These are phyloP conservation scores for Arge pagana DNA, from an alignment of 2,888 invertebrate species.

Conservation along the genomic window DNA sequence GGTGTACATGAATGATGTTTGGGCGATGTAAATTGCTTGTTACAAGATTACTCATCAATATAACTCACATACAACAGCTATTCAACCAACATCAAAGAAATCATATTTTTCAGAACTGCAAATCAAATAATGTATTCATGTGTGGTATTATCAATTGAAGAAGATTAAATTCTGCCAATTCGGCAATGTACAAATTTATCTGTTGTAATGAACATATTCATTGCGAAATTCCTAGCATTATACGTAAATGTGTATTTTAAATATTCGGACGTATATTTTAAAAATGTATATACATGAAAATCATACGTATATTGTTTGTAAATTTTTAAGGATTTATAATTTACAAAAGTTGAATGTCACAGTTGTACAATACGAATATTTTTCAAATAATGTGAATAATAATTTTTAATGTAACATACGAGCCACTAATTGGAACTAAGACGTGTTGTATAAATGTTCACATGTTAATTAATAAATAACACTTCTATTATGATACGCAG, in stretches of 20 bases:
- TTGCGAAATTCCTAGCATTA: not conserved
- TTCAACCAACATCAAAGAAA: not conserved
- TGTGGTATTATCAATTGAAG: not conserved
- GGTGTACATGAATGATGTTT: constrained; percentile 4
- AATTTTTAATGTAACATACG: too few relatives aligned
- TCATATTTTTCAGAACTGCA: constrained; percentile 3
- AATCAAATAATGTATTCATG: constrained; percentile 8
- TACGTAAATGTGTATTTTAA: constrained; percentile 3
- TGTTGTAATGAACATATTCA: constrained; percentile 4
- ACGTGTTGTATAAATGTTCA: too few relatives aligned
- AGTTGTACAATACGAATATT: too few relatives aligned
- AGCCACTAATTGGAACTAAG: too few relatives aligned
- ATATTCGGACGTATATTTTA: not conserved
- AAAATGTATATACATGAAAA: too few relatives aligned
- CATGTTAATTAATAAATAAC: too few relatives aligned
- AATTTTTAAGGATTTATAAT: too few relatives aligned
- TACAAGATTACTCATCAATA: constrained; percentile 5
- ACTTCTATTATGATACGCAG: too few relatives aligned
- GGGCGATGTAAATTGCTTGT: constrained; percentile 4
- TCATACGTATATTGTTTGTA: constrained; percentile 8
- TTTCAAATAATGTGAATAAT: too few relatives aligned
- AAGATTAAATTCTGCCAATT: not conserved
- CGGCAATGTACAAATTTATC: not conserved
- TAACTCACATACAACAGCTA: constrained; percentile 9
- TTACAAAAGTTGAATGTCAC: too few relatives aligned